These are phyloP conservation scores for Heliangelus exortis DNA, from an alignment of 2,797 vertebrate species.

Conservation along the genomic window DNA sequence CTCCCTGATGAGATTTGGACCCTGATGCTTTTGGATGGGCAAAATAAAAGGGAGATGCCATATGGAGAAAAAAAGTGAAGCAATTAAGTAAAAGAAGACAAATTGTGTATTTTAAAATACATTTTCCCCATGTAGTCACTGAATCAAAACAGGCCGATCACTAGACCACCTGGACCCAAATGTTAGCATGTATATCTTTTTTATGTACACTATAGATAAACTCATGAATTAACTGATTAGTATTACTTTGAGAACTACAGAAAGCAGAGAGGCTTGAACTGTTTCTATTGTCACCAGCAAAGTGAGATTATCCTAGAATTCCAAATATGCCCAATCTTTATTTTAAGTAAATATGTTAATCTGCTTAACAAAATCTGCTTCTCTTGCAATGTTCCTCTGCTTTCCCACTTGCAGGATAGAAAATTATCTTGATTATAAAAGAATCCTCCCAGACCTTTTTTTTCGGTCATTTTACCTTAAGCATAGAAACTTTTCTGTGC, in stretches of 20 bases:
- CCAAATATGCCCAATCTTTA: constrained; percentile 60
- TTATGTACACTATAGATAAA: not conserved
- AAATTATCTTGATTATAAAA: constrained; percentile 40
- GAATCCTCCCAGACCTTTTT: not conserved
- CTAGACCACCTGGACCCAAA: not conserved
- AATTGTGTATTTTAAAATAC: not conserved
- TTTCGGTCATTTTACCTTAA: not conserved
- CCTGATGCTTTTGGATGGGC: not conserved
- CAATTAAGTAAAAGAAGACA: not conserved
- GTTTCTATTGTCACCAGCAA: constrained; percentile 21
- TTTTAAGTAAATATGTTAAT: constrained; percentile 67
- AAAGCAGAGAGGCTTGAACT: not conserved
- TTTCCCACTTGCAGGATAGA: not conserved
- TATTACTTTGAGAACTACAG: not conserved
- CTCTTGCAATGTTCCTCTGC: not conserved
- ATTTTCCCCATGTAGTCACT: not conserved
- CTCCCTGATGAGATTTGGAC: not conserved
- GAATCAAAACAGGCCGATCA: not conserved
- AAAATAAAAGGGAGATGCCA: not conserved
- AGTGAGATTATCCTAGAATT: constrained; percentile 59
- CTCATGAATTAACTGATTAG: not conserved
- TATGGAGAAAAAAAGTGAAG: not conserved
- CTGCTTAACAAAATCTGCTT: constrained; percentile 54
- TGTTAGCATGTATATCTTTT: not conserved
- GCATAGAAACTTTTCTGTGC: not conserved